Conservation (phyloP, 2,113 vertebrate species). For the Typhlomys cinereus region DNA sequence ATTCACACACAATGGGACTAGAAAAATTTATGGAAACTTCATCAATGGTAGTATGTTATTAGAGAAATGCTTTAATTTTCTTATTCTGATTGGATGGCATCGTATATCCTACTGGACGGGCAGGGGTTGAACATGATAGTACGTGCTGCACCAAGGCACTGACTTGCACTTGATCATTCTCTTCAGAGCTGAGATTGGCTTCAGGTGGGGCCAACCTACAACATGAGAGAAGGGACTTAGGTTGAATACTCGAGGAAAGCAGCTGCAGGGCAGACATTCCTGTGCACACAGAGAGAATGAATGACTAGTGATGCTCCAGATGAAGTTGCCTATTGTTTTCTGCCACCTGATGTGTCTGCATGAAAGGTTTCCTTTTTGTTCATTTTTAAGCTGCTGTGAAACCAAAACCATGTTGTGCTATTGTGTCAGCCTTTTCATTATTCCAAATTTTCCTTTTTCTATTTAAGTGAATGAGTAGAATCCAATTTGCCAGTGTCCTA, state of each 20-base stretch:
- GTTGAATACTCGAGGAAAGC: not conserved
- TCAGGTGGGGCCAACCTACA: conserved; percentile 46
- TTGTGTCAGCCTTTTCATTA: conserved; percentile 84
- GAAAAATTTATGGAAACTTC: conserved; percentile 84
- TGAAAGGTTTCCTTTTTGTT: conserved; percentile 88
- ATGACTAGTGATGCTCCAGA: conserved; percentile 90
- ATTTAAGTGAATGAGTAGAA: conserved; percentile 87
- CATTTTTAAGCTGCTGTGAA: conserved; percentile 88
- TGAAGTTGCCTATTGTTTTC: conserved; percentile 95
- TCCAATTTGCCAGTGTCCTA: conserved; percentile 77
- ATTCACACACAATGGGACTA: conserved; percentile 78
- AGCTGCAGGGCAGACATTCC: conserved; percentile 35
- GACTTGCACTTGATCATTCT: conserved; percentile 58
- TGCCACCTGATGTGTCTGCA: conserved; percentile 89
- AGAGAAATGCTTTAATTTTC: conserved; percentile 83
- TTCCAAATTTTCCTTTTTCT: conserved; percentile 84
- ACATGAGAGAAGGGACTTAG: conserved; percentile 76
- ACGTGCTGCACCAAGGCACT: conserved; percentile 58
- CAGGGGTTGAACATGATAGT: conserved; percentile 83
- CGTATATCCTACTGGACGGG: conserved; percentile 77
- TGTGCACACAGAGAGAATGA: conserved; percentile 84
- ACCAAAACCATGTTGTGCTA: conserved; percentile 88
- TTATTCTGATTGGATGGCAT: conserved; percentile 76
- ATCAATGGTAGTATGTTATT: conserved; percentile 78
- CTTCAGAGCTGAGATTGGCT: conserved; percentile 62